Evolutionary conservation across 2,113 vertebrate species (phyloP), one percentile per base, ranked within the genome.

Genomic region (Otis tarda): DNA sequence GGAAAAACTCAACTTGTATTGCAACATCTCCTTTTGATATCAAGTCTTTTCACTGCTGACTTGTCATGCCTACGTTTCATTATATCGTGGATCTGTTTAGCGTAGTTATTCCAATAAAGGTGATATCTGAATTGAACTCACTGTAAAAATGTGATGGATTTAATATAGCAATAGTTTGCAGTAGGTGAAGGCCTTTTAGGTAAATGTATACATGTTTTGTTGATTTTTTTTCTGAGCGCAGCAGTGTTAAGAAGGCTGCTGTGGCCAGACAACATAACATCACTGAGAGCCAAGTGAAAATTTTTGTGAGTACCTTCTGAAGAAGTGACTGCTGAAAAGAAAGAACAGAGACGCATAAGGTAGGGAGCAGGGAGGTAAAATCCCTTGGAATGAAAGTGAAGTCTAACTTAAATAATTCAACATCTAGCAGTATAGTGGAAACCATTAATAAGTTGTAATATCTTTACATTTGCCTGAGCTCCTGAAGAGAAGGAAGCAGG

Each of bases 131-230:
- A 27, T 70, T 73, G 74, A 63, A 45, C 55, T 71, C 23, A 1
- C 33, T 39, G 14, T 39, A 80, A 52, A 70, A 73, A 56, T 5
- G 33, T 18, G 57, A 28, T 85, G 75, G 67, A 14, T 90, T 88
- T 67, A 23, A 61, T 64, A 1, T 45, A 50, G 47, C 24, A 7
- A 2, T 19, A 28, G 68, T 53, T 89, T 53, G 63, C 27, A 59
- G 47, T 13, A 27, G 45, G 35, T 43, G 49, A 60, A 80, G 71
- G 60, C 30, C 57, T 63, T 37, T 27, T 47, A 20, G 84, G 25
- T 47, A 33, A 35, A 45, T 5, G 6, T 2, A 1, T 27, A 39
- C 1, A 1, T 4, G 11, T 47, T 57, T 8, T 68, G 75, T 39
- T 81, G 82, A 3, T 65, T 65, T 69, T 65, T 65, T 69, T 90